These are phyloP conservation scores for Parus major DNA, from an alignment of 2,113 vertebrate species.

Conservation along the genomic window DNA sequence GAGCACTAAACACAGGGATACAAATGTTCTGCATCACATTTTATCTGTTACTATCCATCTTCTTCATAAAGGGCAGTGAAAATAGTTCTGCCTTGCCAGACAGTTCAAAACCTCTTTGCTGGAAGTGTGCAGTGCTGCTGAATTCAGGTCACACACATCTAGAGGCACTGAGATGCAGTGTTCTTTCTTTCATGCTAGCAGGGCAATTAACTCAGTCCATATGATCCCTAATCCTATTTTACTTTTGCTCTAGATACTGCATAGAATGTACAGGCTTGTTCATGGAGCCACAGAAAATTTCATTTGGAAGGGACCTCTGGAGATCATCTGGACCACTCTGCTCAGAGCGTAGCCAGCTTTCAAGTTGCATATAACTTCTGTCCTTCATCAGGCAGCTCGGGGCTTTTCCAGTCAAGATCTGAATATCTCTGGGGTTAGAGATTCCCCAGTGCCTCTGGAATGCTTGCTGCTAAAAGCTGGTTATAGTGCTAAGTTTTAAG, in stretches of 20 bases:
- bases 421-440: not conserved
- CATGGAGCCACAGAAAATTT: not conserved
- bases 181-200: not conserved
- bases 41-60: slow-evolving; percentile 19
- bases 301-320: not conserved
- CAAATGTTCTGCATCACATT: slow-evolving; percentile 2
- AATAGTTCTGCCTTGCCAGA: slow-evolving; percentile 24
- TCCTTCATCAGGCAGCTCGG: not conserved
- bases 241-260: not conserved
- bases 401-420: not conserved
- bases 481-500: not conserved
- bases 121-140: not conserved
- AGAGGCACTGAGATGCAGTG: not conserved
- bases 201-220: not conserved
- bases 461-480: not conserved
- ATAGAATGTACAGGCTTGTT: not conserved
- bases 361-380: not conserved
- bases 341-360: not conserved
- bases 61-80: not conserved
- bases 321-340: not conserved
- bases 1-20: not conserved
- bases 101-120: slow-evolving; percentile 7
- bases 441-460: not conserved
- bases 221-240: not conserved
- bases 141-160: slow-evolving; percentile 35